Conservation (phyloP, 2,797 vertebrate species). For the Peromyscus melanophrys region DNA sequence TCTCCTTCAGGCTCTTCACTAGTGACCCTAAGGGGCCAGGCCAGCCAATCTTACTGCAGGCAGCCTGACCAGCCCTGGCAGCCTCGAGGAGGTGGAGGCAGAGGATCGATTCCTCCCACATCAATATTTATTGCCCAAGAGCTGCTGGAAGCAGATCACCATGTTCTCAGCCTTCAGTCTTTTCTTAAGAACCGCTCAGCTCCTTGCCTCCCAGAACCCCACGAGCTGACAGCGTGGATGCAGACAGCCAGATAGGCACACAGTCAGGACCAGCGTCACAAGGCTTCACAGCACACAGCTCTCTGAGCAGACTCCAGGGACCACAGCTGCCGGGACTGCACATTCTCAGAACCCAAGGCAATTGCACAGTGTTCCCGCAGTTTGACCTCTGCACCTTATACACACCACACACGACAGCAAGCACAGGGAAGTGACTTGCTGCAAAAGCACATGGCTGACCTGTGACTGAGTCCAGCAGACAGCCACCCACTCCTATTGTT, state of each 20-base stretch:
- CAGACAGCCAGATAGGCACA: slow-evolving; percentile 75
- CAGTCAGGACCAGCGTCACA: slow-evolving; percentile 41
- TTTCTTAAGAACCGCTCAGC: slow-evolving; percentile 69
- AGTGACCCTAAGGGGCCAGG: neutral
- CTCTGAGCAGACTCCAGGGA: neutral
- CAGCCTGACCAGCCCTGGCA: slow-evolving; percentile 12
- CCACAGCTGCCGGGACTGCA: neutral
- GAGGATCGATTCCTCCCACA: slow-evolving; percentile 59
- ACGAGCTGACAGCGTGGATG: slow-evolving; percentile 60
- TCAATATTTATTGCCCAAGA: slow-evolving; percentile 71
- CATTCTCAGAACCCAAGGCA: neutral
- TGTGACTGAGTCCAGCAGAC: neutral
- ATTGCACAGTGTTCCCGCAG: neutral
- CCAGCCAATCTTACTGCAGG: neutral
- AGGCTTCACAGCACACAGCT: slow-evolving; percentile 30
- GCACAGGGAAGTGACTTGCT: neutral
- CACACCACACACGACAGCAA: neutral
- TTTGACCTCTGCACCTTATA: neutral
- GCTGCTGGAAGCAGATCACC: slow-evolving; percentile 70
- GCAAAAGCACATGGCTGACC: neutral
- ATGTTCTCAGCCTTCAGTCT: slow-evolving; percentile 72
- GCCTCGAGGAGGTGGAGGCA: neutral
- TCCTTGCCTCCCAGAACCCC: neutral
- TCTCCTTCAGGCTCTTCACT: neutral
- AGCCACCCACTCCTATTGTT: neutral